Evolutionary conservation across 2,888 invertebrate species (phyloP).

Genomic region (Orthonevra nobilis): DNA sequence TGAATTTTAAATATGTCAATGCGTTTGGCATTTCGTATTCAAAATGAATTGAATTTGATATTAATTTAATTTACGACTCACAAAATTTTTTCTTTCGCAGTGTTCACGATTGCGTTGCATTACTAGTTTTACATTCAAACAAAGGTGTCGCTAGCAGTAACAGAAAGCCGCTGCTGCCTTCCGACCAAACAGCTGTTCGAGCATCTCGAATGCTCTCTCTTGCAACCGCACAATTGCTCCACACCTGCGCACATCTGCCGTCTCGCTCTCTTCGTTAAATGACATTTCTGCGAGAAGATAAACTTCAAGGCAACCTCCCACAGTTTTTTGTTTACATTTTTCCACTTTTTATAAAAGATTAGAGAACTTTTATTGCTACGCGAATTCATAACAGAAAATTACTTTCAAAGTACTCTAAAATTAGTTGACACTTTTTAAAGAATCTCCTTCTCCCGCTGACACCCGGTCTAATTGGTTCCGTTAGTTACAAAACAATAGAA

Average conservation of each 20-base stretch:
- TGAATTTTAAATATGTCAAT: no score
- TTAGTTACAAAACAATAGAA: neutral
- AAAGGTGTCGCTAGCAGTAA: conserved; percentile 23
- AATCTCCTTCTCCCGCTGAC: neutral
- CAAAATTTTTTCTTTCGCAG: conserved; percentile 6
- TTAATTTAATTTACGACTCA: no score
- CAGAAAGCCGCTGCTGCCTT: neutral
- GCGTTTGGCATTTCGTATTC: no score
- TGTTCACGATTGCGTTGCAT: neutral
- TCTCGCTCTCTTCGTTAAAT: conserved; percentile 44
- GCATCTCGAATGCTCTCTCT: conserved; percentile 26
- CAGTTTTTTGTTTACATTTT: conserved; percentile 66
- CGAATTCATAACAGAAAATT: conserved; percentile 23
- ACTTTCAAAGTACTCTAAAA: neutral
- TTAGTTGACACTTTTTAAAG: neutral
- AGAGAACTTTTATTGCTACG: neutral
- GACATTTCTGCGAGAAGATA: conserved; percentile 56
- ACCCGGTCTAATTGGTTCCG: neutral
- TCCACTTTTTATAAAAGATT: conserved; percentile 20
- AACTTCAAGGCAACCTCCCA: conserved; percentile 53
- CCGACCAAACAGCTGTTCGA: conserved; percentile 35
- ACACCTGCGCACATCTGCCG: conserved; percentile 28
- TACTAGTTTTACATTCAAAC: no score
- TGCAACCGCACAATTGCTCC: conserved; percentile 10
- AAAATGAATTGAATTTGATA: no score